These are phyloP conservation scores for Latrodectus geometricus DNA, from an alignment of 1,140 invertebrate genomes.

Conservation along the genomic window DNA sequence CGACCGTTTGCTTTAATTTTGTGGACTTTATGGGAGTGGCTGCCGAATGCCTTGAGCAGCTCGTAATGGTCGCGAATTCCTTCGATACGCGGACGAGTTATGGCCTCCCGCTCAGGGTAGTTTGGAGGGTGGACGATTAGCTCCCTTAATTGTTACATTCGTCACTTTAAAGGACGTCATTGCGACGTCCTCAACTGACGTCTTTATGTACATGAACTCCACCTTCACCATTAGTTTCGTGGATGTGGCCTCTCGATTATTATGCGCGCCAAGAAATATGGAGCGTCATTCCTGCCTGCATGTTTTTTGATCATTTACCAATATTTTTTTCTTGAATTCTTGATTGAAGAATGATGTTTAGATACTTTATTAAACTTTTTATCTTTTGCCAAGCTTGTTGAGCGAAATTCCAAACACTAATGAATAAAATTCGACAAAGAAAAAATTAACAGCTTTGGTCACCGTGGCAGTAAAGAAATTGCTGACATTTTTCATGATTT, in stretches of 20 bases:
- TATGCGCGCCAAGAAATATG: background rate
- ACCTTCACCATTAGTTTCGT: background rate
- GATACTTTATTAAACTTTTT: too few species aligned
- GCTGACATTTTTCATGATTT: too few species aligned
- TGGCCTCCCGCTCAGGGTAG: conserved; percentile 1
- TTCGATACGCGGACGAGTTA: conserved; percentile 34
- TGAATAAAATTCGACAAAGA: too few species aligned
- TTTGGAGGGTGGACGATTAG: conserved; percentile 48
- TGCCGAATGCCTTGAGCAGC: background rate
- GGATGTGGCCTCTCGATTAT: background rate
- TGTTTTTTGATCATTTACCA: too few species aligned
- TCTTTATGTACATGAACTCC: conserved; percentile 55
- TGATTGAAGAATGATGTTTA: too few species aligned
- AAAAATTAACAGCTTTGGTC: too few species aligned
- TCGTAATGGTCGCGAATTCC: background rate
- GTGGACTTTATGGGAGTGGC: conserved; percentile 30
- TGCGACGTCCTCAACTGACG: conserved; percentile 26
- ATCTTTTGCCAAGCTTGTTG: too few species aligned
- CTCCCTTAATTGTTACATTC: conserved; percentile 52
- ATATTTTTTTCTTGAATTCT: too few species aligned
- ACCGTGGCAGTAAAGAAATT: too few species aligned
- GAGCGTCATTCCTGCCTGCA: too few species aligned
- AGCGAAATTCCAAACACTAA: too few species aligned
- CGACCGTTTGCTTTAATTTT: conserved; percentile 33
- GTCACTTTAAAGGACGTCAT: conserved; percentile 56